Conservation (phyloP, 2,113 vertebrate genomes). For the Pogonocichla stellata region DNA sequence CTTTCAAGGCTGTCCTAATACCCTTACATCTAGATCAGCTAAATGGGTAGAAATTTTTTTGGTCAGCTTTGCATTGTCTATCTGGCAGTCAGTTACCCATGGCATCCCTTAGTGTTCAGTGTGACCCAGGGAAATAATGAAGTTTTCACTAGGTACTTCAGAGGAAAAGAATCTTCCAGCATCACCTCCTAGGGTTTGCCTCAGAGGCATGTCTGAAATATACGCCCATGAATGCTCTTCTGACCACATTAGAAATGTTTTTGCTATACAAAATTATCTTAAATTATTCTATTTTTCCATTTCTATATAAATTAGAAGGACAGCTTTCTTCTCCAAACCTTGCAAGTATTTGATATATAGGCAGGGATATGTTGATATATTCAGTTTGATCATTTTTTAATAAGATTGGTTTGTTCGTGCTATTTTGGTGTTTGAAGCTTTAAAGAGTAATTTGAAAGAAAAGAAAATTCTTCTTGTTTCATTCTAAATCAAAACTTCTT, state of each 20-base stretch:
- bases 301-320: neutral
- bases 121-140: neutral
- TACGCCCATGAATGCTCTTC: neutral
- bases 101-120: neutral
- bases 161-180: neutral
- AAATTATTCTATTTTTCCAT: neutral
- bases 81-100: neutral
- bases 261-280: neutral
- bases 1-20: neutral
- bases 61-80: neutral
- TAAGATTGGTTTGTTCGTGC: neutral
- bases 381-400: neutral
- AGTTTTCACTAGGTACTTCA: neutral
- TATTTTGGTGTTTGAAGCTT: neutral
- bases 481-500: neutral
- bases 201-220: neutral
- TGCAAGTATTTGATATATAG: neutral
- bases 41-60: neutral
- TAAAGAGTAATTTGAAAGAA: neutral
- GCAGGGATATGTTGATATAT: neutral
- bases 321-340: neutral
- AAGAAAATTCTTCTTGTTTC: neutral
- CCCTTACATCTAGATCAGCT: neutral
- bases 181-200: accelerated
- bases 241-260: neutral